A percentile compares a stretch with the other conserved stretches of the same genome.
phyloP scores from a whole-genome alignment of 2,113 vertebrate species.

The Lipophrys pholis region DNA sequence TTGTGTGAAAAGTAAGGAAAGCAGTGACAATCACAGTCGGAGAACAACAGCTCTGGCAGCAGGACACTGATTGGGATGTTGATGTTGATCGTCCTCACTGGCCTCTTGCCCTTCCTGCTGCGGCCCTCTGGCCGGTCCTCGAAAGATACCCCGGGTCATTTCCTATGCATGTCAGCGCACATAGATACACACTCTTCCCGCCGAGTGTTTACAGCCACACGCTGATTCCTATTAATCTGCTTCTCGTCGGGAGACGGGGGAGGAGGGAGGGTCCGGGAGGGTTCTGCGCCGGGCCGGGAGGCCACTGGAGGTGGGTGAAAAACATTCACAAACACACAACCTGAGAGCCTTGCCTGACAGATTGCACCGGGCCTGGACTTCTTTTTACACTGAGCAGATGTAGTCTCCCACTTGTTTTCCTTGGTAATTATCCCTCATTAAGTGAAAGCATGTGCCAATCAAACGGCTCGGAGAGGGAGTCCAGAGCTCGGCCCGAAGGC shows the following conservation, averaged over 20 bases:
- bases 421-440: slow-evolving; percentile 99
- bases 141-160: slow-evolving; percentile 66
- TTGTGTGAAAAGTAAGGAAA: slow-evolving; percentile 72
- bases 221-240: slow-evolving; percentile 96
- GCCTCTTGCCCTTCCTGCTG: slow-evolving; percentile 81
- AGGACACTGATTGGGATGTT: slow-evolving; percentile 74
- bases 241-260: slow-evolving; percentile 83
- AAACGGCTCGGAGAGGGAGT: slow-evolving; percentile 87
- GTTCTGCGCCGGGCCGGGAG: slow-evolving; percentile 70
- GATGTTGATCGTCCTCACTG: slow-evolving; percentile 50
- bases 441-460: slow-evolving; percentile 97
- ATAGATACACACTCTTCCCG: slow-evolving; percentile 64
- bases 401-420: slow-evolving; percentile 92
- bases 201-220: slow-evolving; percentile 90
- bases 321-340: slow-evolving; percentile 65
- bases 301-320: slow-evolving; percentile 80
- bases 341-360: slow-evolving; percentile 86
- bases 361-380: slow-evolving; percentile 80
- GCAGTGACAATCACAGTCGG: slow-evolving; percentile 40
- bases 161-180: slow-evolving; percentile 68
- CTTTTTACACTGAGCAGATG: slow-evolving; percentile 94
- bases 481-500: slow-evolving; percentile 70
- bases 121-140: slow-evolving; percentile 60
- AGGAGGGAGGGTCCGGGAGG: slow-evolving; percentile 53
- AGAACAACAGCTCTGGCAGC: slow-evolving; percentile 62